phyloP scores from a whole-genome alignment of 2,113 vertebrate genomes.

The Cryptomyrus ogoouensis region DNA sequence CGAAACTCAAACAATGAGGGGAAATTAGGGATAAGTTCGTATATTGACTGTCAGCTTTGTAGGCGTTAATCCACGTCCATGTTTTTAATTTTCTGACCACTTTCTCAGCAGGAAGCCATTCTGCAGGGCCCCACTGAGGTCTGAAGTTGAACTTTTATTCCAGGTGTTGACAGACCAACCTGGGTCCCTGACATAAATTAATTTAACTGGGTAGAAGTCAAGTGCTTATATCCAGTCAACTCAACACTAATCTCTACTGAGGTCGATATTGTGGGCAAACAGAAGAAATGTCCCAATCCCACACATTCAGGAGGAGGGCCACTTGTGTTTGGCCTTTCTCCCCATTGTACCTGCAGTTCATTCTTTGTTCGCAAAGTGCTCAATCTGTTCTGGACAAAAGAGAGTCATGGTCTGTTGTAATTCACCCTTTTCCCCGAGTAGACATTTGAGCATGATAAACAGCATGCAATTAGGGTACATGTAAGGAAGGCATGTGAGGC shows the following conservation, averaged over 20 bases:
- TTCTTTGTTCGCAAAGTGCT: conserved; percentile 28
- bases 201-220: conserved; percentile 40
- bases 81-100: conserved; percentile 21
- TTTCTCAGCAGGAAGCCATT: conserved; percentile 23
- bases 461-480: conserved; percentile 28
- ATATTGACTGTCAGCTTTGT: conserved; percentile 20
- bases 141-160: conserved; percentile 26
- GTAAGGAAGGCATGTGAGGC: conserved; percentile 18
- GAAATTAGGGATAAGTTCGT: conserved; percentile 19
- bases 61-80: conserved; percentile 24
- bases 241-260: conserved; percentile 14
- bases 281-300: conserved; percentile 17
- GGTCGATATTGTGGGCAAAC: conserved; percentile 35
- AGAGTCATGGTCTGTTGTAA: conserved; percentile 20
- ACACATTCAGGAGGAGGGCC: background rate
- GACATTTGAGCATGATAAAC: conserved; percentile 24
- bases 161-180: conserved; percentile 31
- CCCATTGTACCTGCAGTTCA: background rate
- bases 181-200: conserved; percentile 38
- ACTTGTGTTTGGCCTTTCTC: background rate
- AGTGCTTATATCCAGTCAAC: conserved; percentile 27
- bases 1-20: background rate
- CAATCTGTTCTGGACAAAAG: conserved; percentile 25
- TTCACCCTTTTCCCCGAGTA: conserved; percentile 26
- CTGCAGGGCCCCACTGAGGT: conserved; percentile 20